Base-by-base conservation (phyloP, 2,113 vertebrate species). In the Scomber colias region DNA sequence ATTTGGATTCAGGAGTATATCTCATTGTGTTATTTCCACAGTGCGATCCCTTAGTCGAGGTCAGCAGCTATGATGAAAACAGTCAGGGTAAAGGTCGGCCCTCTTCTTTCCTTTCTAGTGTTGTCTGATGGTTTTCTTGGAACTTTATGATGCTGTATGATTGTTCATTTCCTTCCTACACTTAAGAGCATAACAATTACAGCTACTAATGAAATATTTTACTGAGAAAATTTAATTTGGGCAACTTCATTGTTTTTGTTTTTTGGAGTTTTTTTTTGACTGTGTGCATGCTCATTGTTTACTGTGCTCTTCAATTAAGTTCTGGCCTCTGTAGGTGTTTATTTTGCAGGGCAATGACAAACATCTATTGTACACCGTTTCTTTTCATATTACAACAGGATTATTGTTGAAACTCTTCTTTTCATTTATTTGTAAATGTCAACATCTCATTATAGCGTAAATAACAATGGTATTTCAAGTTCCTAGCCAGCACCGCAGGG, bases 381-480 rank as follows among this genome's bases (percentile, higher is more conserved):
- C 16, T 80, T 87, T 80, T 71, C 60, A 71, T 77, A 59, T 64
- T 59, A 69, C 54, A 27, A 31, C 16, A 19, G 53, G 46, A 81
- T 61, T 86, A 65, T 74, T 83, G 80, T 62, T 55, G 31, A 77
- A 75, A 75, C 59, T 76, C 51, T 70, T 86, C 62, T 79, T 82
- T 91, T 78, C 86, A 84, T 89, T 81, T 71, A 84, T 87, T 64
- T 77, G 82, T 79, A 90, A 91, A 93, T 91, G 90, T 89, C 90
- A 93, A 84, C 87, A 84, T 84, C 83, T 92, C 84, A 92, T 89
- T 86, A 90, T 3, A 17, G 72, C 72, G 85, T 85, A 87, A 89
- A 89, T 77, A 86, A 89, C 75, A 77, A 51, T 64, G 82, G 68
- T 75, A 77, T 89, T 90, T 85, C 75, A 74, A 71, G 71, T 84